Percentiles rank a stretch among this genome's conserved stretches.
phyloP scores from a whole-genome alignment of 53 echinoderm and acorn worm genomes.

The Paelopatides confundens region DNA sequence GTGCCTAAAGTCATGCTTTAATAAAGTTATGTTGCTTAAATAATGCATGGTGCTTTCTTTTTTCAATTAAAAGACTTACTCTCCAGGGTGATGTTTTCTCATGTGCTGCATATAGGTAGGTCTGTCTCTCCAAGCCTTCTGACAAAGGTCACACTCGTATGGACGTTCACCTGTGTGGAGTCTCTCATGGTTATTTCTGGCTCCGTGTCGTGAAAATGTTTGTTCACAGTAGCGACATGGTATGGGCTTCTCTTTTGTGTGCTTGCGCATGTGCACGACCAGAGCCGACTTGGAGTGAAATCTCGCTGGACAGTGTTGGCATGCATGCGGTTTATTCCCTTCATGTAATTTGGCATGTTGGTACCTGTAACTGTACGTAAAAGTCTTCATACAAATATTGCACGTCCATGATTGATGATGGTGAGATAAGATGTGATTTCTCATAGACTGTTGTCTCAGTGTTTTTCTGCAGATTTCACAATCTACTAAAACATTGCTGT shows the following conservation, averaged over 20 bases:
- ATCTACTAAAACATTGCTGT: not conserved
- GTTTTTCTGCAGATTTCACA: not conserved
- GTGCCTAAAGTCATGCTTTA: too few species aligned
- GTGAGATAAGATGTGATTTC: not conserved
- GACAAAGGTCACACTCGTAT: slow-evolving; percentile 1
- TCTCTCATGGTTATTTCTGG: slow-evolving; percentile 22
- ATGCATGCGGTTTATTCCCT: not conserved
- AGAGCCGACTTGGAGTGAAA: slow-evolving; percentile 12
- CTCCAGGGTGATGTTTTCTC: slow-evolving; percentile 23
- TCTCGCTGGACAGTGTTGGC: not conserved
- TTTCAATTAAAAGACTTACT: not conserved
- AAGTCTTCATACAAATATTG: not conserved
- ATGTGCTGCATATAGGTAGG: slow-evolving; percentile 6
- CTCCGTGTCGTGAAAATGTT: not conserved
- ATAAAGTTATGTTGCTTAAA: too few species aligned
- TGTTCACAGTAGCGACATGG: slow-evolving; percentile 15
- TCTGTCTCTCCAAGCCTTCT: slow-evolving; percentile 12
- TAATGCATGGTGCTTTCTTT: too few species aligned
- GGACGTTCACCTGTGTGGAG: slow-evolving; percentile 31
- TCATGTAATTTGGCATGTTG: not conserved
- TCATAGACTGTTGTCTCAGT: not conserved
- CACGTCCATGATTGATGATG: not conserved
- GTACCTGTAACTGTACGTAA: not conserved
- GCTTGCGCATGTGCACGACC: not conserved
- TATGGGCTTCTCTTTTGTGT: slow-evolving; percentile 20